Base-by-base conservation (phyloP, 2,888 invertebrate species). In the Eupsilia transversa region DNA sequence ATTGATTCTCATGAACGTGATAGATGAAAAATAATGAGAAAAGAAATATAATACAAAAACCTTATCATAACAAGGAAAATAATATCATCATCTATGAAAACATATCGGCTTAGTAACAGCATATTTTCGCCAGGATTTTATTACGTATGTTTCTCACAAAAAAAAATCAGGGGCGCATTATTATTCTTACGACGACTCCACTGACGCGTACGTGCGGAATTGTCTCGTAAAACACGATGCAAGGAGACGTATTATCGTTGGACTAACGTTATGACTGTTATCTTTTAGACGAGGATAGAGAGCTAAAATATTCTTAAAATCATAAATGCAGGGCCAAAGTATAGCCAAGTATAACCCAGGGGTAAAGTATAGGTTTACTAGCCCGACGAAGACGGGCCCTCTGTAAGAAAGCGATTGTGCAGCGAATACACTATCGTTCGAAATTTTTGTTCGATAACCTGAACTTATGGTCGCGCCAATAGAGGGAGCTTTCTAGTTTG, bases 181-280 rank as follows among this genome's bases (percentile, higher is more conserved):
- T 83, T 61, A 77, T 74, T 64, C 80, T 86, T 75, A 80, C 35
- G 77, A 72, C 35, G 12, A 49, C 27, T 70, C 35, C 60, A 60
- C 33, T 14, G 46, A 12, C 20, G 43, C 71, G 49, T 52, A 68
- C 69, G 20, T 33, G 27, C 57, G 69, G 81, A 74, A 80, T 59
- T 46, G 74, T 70, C 43, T 80, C 81, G 74, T 86, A 80, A 86
- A 84, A 63, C 59, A 79, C 66, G 57, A 23, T 69, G 64, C 73
- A 54, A 33, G 38, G 61, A 59, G 38, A 41, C 27, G 43, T n/a
- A n/a, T n/a, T n/a, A n/a, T n/a, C n/a, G n/a, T n/a, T n/a, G n/a
- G n/a, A n/a, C n/a, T n/a, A 54, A 60, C 43, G n/a, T n/a, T 67
- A 80, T 30, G 57, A 52, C 60, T 46, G n/a, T 54, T 46, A n/a